Base-by-base conservation (phyloP, 1,140 invertebrate genomes). In the Cotesia chilonis region DNA sequence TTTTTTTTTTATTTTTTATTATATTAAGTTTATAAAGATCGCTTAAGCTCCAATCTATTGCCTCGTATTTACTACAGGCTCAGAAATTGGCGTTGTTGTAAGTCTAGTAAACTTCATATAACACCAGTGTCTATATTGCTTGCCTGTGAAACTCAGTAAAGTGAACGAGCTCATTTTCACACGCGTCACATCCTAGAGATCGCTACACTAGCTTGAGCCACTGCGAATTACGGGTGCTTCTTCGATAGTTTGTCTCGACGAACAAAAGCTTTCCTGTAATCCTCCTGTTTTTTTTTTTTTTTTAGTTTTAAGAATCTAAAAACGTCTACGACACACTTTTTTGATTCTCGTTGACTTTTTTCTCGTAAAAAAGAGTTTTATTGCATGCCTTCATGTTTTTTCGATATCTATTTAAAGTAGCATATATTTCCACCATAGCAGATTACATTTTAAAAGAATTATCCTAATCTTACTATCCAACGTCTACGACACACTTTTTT, bases 141-240 rank as follows among this genome's bases (percentile, higher is more conserved):
- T 35, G 59, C 52, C 57, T 37, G 38, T 36, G 12, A 4, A 52
- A 63, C 68, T 52, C 35, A 20, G 35, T 28, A 28, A 3, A 28
- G 28, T 67, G 35, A n/a, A 47, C 41, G 7, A 47, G 41, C 41
- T 66, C 41, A 41, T 64, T 64, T 37, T 64, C 55, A 72, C 64
- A 72, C 70, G 54, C 63, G 64, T 72, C 70, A 72, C 70, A 72
- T 66, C 64, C 54, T 12, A 55, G 64, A 72, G 67, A 72, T 67
- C 37, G 64, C 67, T 66, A 72, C 54, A 59, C 28, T 41, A 51
- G 52, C 70, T 67, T 67, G 70, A 72, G 70, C 70, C 55, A 72
- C 28, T 67, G 63, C 70, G 64, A 72, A 72, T 71, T 72, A 67
- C 64, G 54, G 9, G 64, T 28, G 54, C 64, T 72, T 67, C 64